phyloP scores from a whole-genome alignment of 1,140 invertebrate genomes.

The Nephila pilipes region DNA sequence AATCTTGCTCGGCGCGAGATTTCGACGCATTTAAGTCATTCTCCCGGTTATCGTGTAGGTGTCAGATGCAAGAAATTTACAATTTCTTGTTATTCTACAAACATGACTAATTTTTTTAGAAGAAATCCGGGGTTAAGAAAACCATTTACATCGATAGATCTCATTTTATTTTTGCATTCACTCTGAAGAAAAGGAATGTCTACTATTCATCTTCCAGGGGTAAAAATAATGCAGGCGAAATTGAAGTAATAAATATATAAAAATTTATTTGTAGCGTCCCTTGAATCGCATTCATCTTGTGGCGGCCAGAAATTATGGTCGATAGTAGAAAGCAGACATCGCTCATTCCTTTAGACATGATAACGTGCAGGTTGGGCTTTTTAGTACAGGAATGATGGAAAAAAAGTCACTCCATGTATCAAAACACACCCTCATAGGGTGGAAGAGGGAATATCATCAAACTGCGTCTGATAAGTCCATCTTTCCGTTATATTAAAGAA shows the following conservation, averaged over 20 bases:
- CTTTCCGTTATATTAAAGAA: too few relatives aligned
- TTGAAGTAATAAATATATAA: slow-evolving; percentile 70
- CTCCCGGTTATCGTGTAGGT: slow-evolving; percentile 42
- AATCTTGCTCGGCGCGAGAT: slow-evolving; percentile 57
- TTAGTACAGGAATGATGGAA: slow-evolving; percentile 3
- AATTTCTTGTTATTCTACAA: slow-evolving; percentile 66
- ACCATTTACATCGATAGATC: slow-evolving; percentile 38
- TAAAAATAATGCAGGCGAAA: slow-evolving; percentile 59
- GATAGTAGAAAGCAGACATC: slow-evolving; percentile 7
- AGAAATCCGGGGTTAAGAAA: slow-evolving; percentile 75
- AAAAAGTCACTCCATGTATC: slow-evolving; percentile 48
- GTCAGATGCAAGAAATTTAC: slow-evolving; percentile 35
- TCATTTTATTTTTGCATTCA: slow-evolving; percentile 49
- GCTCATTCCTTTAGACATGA: slow-evolving; percentile 65
- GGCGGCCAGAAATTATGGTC: slow-evolving; percentile 53
- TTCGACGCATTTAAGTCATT: slow-evolving; percentile 59
- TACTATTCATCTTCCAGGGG: slow-evolving; percentile 34
- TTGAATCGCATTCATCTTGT: slow-evolving; percentile 30
- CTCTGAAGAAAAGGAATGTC: slow-evolving; percentile 39
- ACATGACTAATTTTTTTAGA: slow-evolving; percentile 47
- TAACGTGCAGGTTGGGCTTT: slow-evolving; percentile 67
- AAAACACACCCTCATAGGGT: slow-evolving; percentile 56
- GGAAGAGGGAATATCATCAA: slow-evolving; percentile 42
- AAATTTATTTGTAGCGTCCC: slow-evolving; percentile 59
- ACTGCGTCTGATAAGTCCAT: too few relatives aligned